Conservation (phyloP, 2,113 vertebrate genomes). For the Psittacula cyanocephala region DNA sequence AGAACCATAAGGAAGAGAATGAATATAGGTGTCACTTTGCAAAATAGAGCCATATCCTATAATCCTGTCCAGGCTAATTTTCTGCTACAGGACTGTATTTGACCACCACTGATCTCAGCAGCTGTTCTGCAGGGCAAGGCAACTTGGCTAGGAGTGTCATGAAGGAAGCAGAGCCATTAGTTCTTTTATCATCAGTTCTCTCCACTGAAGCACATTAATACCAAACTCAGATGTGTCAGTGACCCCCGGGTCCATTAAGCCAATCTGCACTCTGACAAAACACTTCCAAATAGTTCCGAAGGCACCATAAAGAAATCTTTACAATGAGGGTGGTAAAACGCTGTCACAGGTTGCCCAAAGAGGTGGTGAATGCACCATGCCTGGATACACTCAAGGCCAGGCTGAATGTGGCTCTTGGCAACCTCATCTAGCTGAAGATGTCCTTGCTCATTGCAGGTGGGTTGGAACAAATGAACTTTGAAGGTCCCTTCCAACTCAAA, state of each 20-base stretch:
- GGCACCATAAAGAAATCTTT: background rate
- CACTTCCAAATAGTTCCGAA: background rate
- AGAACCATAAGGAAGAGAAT: background rate
- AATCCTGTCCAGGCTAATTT: background rate
- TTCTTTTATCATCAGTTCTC: background rate
- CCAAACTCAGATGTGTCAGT: background rate
- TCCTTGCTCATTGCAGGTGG: background rate
- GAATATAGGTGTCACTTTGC: background rate
- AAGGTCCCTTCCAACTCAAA: background rate
- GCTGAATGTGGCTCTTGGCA: background rate
- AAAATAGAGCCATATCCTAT: background rate
- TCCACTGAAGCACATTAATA: background rate
- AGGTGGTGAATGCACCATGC: background rate
- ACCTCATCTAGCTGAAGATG: background rate
- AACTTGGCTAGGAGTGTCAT: background rate
- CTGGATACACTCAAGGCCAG: background rate
- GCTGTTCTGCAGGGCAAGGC: background rate
- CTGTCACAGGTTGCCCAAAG: background rate
- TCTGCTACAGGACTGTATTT: background rate
- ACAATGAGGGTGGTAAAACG: background rate
- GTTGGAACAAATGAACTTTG: background rate
- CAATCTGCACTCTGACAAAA: background rate
- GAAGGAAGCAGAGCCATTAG: background rate
- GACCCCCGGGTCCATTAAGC: background rate
- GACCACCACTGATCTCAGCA: background rate